Evolutionary conservation across 1,140 invertebrate genomes (phyloP), one percentile per base, ranked within the genome.

Genomic region (Lepidurus apus): DNA sequence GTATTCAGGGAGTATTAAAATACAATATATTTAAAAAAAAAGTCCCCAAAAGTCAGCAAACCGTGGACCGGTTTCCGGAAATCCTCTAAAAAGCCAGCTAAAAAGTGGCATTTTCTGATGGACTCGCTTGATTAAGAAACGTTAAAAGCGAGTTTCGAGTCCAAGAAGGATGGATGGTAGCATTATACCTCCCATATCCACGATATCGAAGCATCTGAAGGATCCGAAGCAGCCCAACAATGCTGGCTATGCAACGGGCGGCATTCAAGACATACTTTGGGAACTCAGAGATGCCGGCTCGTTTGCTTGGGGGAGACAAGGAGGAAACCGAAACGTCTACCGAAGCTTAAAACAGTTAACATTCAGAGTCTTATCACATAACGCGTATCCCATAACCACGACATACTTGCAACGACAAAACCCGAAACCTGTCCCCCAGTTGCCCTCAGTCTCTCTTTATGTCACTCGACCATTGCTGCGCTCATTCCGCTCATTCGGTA

Each of bases 331-430:
- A 34, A 21, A 65, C 0, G 53, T 21, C 9, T n/a, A 65, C 13
- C 17, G 3, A 65, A 65, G 9, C 9, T 21, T 65, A 5, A 4
- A 9, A 65, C 17, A 65, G 53, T 65, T 65, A 65, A 65, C 53
- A 65, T 65, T 65, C 53, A 65, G 53, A 65, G 53, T 65, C 53
- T 65, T 65, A 65, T 65, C 53, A 21, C 53, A 65, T 65, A 13
- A 65, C 17, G 21, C 17, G 53, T 65, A 65, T n/a, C 21, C 53
- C 53, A 13, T 13, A 65, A 13, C 53, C 53, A 21, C 8, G 53
- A 65, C 17, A 65, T 7, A 21, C 53, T 21, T 65, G 53, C 53
- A 65, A 65, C 6, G 53, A 65, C 53, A 65, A 65, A 34, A n/a
- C 8, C 13, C 53, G 3, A 65, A 65, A 65, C 47, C 47, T 65